Conservation (phyloP, 2,113 vertebrate genomes). For the Calyptommatus sinebrachiatus region DNA sequence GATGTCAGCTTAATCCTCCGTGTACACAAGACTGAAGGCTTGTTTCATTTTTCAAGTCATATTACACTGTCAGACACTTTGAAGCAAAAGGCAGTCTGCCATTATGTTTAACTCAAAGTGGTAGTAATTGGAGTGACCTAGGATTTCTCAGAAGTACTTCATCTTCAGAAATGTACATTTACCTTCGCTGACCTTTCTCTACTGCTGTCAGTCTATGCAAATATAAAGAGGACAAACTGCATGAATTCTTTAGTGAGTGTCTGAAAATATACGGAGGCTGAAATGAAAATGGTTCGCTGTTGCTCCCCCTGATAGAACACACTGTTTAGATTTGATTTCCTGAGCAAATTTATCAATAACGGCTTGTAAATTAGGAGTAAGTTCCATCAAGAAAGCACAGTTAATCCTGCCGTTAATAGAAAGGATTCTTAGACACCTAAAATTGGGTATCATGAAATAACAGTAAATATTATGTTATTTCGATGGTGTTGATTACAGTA, state of each 20-base stretch:
- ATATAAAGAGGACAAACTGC: constrained; percentile 25
- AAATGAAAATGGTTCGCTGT: constrained; percentile 24
- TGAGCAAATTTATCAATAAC: constrained; percentile 29
- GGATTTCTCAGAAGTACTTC: constrained; percentile 47
- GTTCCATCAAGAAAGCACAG: background rate
- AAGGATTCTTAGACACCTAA: background rate
- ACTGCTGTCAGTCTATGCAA: constrained; percentile 42
- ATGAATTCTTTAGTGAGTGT: constrained; percentile 50
- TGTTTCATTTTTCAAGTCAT: constrained; percentile 43
- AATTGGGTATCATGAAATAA: background rate
- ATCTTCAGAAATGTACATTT: constrained; percentile 48
- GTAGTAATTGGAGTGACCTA: constrained; percentile 52
- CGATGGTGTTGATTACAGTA: background rate
- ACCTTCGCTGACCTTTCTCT: constrained; percentile 37
- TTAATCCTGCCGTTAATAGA: background rate
- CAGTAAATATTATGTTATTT: background rate
- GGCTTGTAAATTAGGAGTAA: background rate
- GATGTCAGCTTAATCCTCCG: background rate
- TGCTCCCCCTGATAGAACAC: constrained; percentile 35
- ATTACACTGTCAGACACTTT: background rate
- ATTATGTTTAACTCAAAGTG: constrained; percentile 34
- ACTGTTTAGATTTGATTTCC: background rate
- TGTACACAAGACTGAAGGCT: background rate
- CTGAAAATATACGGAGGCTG: constrained; percentile 47
- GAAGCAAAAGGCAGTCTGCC: constrained; percentile 47